Evolutionary conservation across 2,113 vertebrate species (phyloP), one percentile per base, ranked within the genome.

Genomic region (Ornithorhynchus anatinus): DNA sequence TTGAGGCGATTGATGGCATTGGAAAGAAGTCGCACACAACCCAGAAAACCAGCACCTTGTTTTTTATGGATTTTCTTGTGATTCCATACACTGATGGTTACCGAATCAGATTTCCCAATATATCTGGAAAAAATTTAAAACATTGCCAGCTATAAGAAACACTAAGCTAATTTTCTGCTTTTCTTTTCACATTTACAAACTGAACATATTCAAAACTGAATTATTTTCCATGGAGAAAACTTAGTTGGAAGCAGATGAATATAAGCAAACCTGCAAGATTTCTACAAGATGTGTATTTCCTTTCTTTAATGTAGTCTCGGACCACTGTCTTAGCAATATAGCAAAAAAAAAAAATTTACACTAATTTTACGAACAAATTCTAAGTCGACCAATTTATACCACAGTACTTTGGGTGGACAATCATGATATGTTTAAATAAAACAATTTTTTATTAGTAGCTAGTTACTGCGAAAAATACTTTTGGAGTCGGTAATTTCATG

Each of bases 21-120:
- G 79, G 97, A 99, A 74, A 99, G 96, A 81, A 99, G 98, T 51
- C 98, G 96, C 60, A 99, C 96, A 76, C 98, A 99, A 80, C 97
- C 98, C 81, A 99, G 94, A 93, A 99, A 99, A 14, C 98, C 98
- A 23, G 98, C 98, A 54, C 98, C 98, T 89, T 99, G 98, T 84
- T 99, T 99, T 94, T 99, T 99, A 90, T 99, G 98, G 67, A 99
- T 98, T 91, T 99, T 99, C 94, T 99, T 99, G 89, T 99, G 97
- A 88, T 99, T 99, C 98, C 98, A 99, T 45, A 99, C 96, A 1
- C 98, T 99, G 91, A 99, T 99, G 0, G 98, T 99, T 92, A 99
- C 97, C 20, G 98, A 99, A 84, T 99, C 98, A 0, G 97, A 97
- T 77, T 98, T 99, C 54, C 98, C 97, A 45, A 99, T 98, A 59